phyloP scores from a whole-genome alignment of 2,797 vertebrate genomes.

The Sebastes hubbsi region DNA sequence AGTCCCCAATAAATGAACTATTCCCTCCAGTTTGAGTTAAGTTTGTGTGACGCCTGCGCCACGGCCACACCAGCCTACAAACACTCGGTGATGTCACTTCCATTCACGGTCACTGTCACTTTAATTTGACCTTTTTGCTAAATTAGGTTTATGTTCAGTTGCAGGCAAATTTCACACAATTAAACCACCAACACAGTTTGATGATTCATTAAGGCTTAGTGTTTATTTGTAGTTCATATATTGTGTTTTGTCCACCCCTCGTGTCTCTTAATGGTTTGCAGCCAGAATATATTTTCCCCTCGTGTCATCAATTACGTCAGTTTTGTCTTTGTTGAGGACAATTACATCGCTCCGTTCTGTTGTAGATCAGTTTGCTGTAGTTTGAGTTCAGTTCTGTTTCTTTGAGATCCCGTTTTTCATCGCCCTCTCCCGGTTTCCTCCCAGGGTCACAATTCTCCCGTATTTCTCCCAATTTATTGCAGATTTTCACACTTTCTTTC shows the following conservation, averaged over 20 bases:
- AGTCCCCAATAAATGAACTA: not conserved
- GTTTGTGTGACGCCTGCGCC: not conserved
- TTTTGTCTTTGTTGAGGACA: not conserved
- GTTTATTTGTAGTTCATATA: not conserved
- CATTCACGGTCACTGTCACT: not conserved
- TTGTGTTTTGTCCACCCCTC: not conserved
- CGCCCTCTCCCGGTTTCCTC: no score
- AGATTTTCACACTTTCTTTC: no score
- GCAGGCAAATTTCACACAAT: not conserved
- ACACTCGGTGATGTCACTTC: not conserved
- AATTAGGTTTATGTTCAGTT: not conserved
- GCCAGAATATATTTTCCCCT: not conserved
- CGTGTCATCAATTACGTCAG: not conserved
- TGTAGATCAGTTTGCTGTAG: not conserved
- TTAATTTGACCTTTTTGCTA: not conserved
- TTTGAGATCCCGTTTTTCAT: no score
- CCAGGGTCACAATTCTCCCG: no score
- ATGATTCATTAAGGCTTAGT: not conserved
- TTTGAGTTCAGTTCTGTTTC: not conserved
- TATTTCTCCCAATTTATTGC: fast-evolving
- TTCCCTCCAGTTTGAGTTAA: not conserved
- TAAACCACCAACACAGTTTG: not conserved
- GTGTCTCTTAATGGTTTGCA: not conserved
- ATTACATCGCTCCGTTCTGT: not conserved
- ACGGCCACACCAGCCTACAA: not conserved